Base-by-base conservation (phyloP, 1,140 invertebrate genomes). In the Aphelenchoides avenae region DNA sequence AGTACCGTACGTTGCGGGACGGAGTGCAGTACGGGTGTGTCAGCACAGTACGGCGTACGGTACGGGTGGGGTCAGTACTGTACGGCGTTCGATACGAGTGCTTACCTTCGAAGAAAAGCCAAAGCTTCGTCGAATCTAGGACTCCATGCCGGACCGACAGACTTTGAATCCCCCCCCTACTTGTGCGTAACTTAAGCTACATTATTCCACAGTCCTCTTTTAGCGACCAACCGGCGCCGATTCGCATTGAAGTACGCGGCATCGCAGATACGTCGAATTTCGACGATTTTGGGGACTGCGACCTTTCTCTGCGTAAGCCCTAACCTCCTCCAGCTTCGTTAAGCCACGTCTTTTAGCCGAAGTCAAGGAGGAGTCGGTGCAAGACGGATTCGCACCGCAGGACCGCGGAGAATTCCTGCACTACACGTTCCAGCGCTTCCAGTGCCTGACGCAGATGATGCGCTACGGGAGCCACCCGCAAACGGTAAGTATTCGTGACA, bases 231-330 rank as follows among this genome's bases (percentile, higher is more conserved):
- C 94, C 95, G 43, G 89, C 95, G 53, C 92, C 93, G 61, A 97
- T 97, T 80, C 86, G 89, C 41, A 89, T 97, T 26, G 89, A 92
- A 77, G 89, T 95, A 56, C 83, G 82, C 66, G 83, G 83, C 47
- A 85, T 86, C 52, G 84, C 89, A 74, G 95, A 99, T 79, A 99
- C 95, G 37, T 97, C 92, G 58, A 98, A 99, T 81, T 99, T 99
- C 80, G 95, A 99, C 81, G 94, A 99, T 68, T 98, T 99, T 82
- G 93, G 93, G 9, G 91, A 98, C 80, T 91, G 95, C 64, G 94
- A 97, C 80, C 83, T 97, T 46, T 91, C 94, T 83, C 95, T 96
- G 83, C 89, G 76, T 78, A 57, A 48, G 33, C 29, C 30, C 6
- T 54, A 36, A 20, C 13, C 0, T 24, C 11, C 31, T 53, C 51